phyloP scores from a whole-genome alignment of 2,888 invertebrate genomes.

The Tortrix viridana region DNA sequence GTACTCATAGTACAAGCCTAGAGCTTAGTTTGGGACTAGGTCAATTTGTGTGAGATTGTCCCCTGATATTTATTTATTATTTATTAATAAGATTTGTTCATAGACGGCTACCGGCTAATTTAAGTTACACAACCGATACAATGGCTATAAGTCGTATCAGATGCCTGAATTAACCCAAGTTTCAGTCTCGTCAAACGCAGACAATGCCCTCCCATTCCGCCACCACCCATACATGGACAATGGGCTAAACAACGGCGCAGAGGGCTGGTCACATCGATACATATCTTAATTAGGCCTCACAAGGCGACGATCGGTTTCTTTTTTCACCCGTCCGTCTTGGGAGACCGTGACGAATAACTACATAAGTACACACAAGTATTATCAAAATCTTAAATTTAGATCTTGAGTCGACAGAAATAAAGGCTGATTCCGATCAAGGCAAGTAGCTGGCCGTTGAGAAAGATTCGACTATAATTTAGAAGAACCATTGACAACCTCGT shows the following conservation, averaged over 20 bases:
- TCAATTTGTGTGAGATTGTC: no score
- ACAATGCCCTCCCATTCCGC: slow-evolving; percentile 34
- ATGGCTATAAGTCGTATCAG: neutral
- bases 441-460: slow-evolving; percentile 39
- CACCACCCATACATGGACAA: slow-evolving; percentile 56
- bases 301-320: slow-evolving; percentile 69
- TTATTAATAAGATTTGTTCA: no score
- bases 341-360: slow-evolving; percentile 71
- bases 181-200: slow-evolving; percentile 10
- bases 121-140: no score
- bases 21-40: no score
- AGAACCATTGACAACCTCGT: slow-evolving; percentile 58
- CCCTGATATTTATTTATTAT: no score
- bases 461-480: slow-evolving; percentile 60
- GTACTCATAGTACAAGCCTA: no score
- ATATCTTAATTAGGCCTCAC: slow-evolving; percentile 84
- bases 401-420: slow-evolving; percentile 17
- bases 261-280: slow-evolving; percentile 76
- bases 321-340: slow-evolving; percentile 64
- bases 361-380: slow-evolving; percentile 43
- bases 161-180: neutral
- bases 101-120: no score
- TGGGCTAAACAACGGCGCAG: slow-evolving; percentile 72
- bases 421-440: slow-evolving; percentile 8
- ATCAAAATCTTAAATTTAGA: slow-evolving; percentile 2